Percentiles rank a stretch among this genome's conserved stretches.
Evolutionary conservation across 1,140 invertebrate genomes (phyloP).

Genomic region (Dufourea novaeangliae): DNA sequence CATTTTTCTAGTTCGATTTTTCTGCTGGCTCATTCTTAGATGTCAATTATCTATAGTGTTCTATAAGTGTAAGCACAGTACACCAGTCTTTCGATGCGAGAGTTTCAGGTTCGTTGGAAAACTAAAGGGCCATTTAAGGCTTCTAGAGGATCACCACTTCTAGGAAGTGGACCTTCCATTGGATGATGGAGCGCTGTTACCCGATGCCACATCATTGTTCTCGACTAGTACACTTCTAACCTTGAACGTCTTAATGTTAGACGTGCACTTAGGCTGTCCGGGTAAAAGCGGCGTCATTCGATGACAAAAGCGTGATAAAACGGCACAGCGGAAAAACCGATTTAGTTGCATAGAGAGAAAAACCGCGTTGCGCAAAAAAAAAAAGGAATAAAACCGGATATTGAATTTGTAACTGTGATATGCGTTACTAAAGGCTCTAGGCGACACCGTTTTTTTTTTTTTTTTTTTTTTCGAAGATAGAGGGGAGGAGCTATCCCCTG

Average conservation of each 20-base stretch:
- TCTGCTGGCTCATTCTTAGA: neutral
- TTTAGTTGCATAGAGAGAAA: neutral
- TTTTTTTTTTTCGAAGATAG: conserved; percentile 8
- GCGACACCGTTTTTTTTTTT: conserved; percentile 53
- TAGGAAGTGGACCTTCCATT: neutral
- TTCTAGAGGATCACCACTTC: too few relatives aligned
- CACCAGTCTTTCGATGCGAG: neutral
- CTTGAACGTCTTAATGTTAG: neutral
- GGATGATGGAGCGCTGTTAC: too few relatives aligned
- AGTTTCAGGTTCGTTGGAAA: neutral
- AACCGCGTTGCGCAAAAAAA: conserved; percentile 4
- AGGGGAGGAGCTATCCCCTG: neutral
- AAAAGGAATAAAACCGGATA: neutral
- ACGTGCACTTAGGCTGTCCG: neutral
- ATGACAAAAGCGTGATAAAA: conserved; percentile 1
- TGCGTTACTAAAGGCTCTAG: conserved; percentile 78
- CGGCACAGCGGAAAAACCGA: neutral
- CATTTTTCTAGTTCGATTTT: neutral
- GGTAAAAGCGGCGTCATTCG: neutral
- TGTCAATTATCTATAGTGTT: neutral
- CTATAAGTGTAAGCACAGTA: neutral
- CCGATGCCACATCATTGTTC: neutral
- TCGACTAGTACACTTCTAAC: neutral
- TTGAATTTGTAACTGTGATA: conserved; percentile 80
- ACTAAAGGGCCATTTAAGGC: neutral